Percentiles rank a stretch among this genome's conserved stretches.
Evolutionary conservation across 2,888 invertebrate genomes (phyloP).

Genomic region (Ormyrus nitidulus): DNA sequence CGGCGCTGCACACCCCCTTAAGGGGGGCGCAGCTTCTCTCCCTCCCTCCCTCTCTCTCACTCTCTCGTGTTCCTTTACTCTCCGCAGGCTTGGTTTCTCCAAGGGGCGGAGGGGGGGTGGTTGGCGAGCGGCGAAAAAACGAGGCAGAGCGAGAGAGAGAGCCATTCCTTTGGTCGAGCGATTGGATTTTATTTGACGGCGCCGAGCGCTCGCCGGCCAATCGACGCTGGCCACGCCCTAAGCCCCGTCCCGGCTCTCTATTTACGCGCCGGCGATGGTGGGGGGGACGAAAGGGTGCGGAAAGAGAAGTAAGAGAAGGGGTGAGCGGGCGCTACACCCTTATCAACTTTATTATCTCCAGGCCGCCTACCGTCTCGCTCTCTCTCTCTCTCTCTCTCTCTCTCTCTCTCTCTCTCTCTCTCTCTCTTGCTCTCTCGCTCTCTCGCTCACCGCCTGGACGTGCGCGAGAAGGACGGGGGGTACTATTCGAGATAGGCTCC

Average conservation of each 20-base stretch:
- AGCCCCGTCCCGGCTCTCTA: constrained; percentile 42
- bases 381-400: neutral
- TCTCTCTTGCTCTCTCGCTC: neutral
- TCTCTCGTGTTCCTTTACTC: constrained; percentile 63
- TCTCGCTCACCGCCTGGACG: neutral
- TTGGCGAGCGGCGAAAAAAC: constrained; percentile 15
- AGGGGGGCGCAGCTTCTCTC: constrained; percentile 53
- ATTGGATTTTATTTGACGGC: constrained; percentile 76
- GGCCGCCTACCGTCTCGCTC: constrained; percentile 57
- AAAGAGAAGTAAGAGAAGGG: constrained; percentile 38
- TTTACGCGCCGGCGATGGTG: constrained; percentile 18
- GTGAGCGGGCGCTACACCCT: constrained; percentile 69
- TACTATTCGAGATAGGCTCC: neutral
- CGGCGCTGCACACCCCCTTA: constrained; percentile 69
- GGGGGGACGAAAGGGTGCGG: constrained; percentile 34
- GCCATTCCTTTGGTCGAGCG: constrained; percentile 73
- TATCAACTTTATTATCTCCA: constrained; percentile 75
- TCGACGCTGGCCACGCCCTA: constrained; percentile 72
- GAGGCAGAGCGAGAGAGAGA: constrained; percentile 17
- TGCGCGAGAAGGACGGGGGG: constrained; percentile 32
- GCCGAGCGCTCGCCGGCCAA: constrained; percentile 70
- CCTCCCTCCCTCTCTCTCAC: constrained; percentile 60
- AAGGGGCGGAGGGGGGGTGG: constrained; percentile 16
- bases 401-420: neutral
- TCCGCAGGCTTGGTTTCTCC: constrained; percentile 54